Base-by-base conservation (phyloP, 1,140 invertebrate genomes). In the Rhyzopertha dominica region DNA sequence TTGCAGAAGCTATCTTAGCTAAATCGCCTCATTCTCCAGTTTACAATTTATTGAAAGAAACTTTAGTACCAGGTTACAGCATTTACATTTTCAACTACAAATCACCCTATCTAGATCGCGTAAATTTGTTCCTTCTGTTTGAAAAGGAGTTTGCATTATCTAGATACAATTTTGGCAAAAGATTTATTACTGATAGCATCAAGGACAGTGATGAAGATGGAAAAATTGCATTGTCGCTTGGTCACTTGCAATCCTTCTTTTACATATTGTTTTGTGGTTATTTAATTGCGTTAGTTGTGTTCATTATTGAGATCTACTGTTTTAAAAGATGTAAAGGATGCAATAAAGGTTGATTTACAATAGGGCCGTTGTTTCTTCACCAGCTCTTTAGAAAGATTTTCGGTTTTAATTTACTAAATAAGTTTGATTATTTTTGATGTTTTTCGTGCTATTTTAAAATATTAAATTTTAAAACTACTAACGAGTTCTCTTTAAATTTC, bases 1-100 rank as follows among this genome's bases (percentile, higher is more conserved):
- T 28, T 14, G 3, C 23, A 25, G 32, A 24, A 10, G 29, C 23
- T 14, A 23, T 43, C 18, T 24, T 43, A 12, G 2, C n/a, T n/a
- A 34, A 43, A 23, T 16, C 35, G 4, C 28, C 32, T 16, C 19
- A 31, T 8, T 43, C 32, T 5, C 42, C 32, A n/a, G n/a, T n/a
- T n/a, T n/a, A n/a, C n/a, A n/a, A n/a, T 17, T 18, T 42, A 9
- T 29, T 48, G 9, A 20, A 42, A 34, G 46, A 48, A 36, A 26
- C 29, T 1, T 31, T 41, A 9, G 26, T 41, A 19, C 39, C 46
- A 2, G 46, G 46, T 1, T 43, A 42, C 13, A 41, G 19, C 9
- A 31, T 25, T 13, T 42, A 48, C 16, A 26, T 26, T 16, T 48
- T 48, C 23, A 29, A 31, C 8, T 26, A 42, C 10, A 34, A 36